Percentiles rank a stretch among this genome's conserved stretches.
Conservation (phyloP, 2,797 vertebrate genomes). For the Tokudaia tokunoshimensis region DNA sequence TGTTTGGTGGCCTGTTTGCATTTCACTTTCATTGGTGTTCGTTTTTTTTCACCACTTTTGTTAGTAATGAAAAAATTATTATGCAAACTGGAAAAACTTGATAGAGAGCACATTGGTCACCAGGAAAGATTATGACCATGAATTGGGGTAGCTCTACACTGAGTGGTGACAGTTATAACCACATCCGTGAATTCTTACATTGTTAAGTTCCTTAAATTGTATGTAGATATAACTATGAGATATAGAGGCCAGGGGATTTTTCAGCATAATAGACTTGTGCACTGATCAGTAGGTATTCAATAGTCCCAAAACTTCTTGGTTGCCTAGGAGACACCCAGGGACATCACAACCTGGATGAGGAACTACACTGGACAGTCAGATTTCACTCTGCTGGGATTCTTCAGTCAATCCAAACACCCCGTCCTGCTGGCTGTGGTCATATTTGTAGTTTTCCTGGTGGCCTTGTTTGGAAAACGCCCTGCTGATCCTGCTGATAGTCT, state of each 20-base stretch:
- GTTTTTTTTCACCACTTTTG: background rate
- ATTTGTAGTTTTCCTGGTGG: conserved; percentile 57
- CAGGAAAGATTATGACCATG: fast-evolving
- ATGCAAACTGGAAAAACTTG: background rate
- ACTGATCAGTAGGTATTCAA: too few relatives aligned
- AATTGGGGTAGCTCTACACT: background rate
- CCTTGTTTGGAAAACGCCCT: conserved; percentile 60
- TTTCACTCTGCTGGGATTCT: conserved; percentile 70
- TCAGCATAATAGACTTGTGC: fast-evolving
- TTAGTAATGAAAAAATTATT: background rate
- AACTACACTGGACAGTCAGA: background rate
- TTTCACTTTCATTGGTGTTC: background rate
- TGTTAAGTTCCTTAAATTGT: background rate
- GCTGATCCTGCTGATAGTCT: conserved; percentile 59
- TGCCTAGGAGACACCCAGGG: background rate
- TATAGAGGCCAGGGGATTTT: fast-evolving
- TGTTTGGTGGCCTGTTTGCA: background rate
- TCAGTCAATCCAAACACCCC: conserved; percentile 30
- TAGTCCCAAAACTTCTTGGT: background rate
- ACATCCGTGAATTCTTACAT: background rate
- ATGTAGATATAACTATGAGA: background rate
- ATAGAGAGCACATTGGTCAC: background rate
- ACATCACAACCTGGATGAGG: background rate
- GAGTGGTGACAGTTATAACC: background rate
- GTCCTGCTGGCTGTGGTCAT: background rate